These are phyloP conservation scores for honey bee (Apis mellifera) DNA, from an alignment of 1,140 invertebrate species.

Conservation along the genomic window DNA sequence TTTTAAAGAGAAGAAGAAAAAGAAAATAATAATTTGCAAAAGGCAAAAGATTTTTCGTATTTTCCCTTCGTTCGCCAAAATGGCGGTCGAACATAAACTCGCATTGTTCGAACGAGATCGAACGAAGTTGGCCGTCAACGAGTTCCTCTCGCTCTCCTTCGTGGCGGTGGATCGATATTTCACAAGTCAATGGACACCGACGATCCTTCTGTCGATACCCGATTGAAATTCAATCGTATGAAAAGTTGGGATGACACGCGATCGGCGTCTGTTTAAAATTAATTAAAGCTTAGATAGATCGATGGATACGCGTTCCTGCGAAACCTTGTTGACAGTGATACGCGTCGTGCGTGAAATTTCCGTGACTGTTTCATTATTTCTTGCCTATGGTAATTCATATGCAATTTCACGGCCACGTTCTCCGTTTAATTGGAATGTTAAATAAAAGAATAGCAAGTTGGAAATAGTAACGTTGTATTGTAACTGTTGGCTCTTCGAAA, in stretches of 20 bases:
- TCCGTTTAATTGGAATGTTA: not conserved
- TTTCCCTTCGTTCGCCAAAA: no score
- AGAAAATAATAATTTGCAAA: no score
- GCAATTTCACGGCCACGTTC: not conserved
- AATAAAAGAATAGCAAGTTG: not conserved
- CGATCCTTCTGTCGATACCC: not conserved
- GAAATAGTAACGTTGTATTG: no score
- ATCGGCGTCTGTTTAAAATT: not conserved
- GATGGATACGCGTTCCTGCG: no score
- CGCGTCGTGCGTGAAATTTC: not conserved
- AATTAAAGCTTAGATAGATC: constrained; percentile 2
- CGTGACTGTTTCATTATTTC: not conserved
- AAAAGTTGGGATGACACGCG: not conserved
- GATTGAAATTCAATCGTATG: not conserved
- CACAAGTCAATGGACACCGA: constrained; percentile 11
- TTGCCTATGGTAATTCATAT: not conserved
- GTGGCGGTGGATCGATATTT: not conserved
- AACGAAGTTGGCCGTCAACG: not conserved
- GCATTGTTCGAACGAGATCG: not conserved
- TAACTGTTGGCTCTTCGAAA: no score
- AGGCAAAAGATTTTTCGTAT: not conserved
- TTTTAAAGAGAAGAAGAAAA: no score
- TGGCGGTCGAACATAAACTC: not conserved
- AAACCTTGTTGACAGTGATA: not conserved
- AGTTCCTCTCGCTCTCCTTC: not conserved